A percentile compares a stretch with the other conserved stretches of the same genome.
Evolutionary conservation across 1,140 invertebrate species (phyloP).

Genomic region (Myzus persicae): DNA sequence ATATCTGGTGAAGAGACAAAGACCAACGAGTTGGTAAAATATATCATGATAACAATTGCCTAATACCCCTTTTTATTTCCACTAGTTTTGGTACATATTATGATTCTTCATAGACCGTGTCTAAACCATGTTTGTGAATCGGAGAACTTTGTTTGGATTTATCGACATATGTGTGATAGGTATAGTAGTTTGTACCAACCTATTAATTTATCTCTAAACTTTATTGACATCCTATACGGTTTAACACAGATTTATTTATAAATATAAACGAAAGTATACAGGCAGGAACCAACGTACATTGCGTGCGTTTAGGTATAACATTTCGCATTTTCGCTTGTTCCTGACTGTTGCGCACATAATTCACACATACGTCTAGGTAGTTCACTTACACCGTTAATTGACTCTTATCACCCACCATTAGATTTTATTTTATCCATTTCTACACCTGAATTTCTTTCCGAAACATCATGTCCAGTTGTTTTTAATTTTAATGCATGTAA

Average conservation of each 20-base stretch:
- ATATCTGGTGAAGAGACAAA: not conserved
- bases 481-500: too few species aligned
- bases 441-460: too few species aligned
- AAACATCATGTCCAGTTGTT: too few species aligned
- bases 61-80: not conserved
- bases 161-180: not conserved
- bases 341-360: not conserved
- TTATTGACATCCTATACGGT: not conserved
- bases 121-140: not conserved
- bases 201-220: conserved; percentile 2
- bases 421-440: too few species aligned
- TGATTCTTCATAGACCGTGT: not conserved
- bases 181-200: not conserved
- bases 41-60: not conserved
- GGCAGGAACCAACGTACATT: not conserved
- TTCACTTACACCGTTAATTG: too few species aligned
- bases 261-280: not conserved
- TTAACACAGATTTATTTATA: not conserved
- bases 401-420: too few species aligned
- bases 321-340: not conserved
- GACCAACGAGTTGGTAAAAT: not conserved
- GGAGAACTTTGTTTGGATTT: not conserved
- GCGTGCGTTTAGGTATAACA: not conserved
- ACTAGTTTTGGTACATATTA: not conserved
- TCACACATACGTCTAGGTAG: too few species aligned